Conservation (phyloP, 2,797 vertebrate species). For the Hyperoplus immaculatus region DNA sequence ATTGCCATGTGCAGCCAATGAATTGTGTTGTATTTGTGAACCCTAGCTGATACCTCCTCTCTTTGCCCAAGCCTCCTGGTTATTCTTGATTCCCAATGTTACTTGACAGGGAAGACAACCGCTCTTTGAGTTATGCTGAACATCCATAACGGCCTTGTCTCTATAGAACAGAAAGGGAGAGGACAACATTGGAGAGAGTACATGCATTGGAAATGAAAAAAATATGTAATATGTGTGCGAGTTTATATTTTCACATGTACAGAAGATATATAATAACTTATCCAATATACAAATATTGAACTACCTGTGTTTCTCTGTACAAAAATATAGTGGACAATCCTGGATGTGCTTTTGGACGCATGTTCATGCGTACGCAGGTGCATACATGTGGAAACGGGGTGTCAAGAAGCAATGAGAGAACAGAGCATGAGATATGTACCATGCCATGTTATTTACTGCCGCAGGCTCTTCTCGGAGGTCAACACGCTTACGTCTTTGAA, state of each 20-base stretch:
- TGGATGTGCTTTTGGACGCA: background rate
- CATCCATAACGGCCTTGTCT: conserved; percentile 16
- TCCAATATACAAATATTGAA: background rate
- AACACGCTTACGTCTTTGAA: conserved; percentile 67
- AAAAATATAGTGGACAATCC: background rate
- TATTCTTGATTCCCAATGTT: background rate
- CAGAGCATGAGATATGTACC: conserved; percentile 15
- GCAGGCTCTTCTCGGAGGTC: conserved; percentile 70
- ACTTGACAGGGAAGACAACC: conserved; percentile 3
- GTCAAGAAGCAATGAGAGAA: conserved; percentile 8
- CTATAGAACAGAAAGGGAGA: conserved; percentile 12
- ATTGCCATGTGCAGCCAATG: background rate
- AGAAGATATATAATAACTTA: background rate
- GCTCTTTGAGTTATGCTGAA: conserved; percentile 25
- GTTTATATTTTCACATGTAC: background rate
- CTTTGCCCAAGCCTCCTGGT: background rate
- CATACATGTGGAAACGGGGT: background rate
- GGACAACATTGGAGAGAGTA: background rate
- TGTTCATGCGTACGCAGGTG: too few relatives aligned
- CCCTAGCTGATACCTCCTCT: background rate
- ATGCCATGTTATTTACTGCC: conserved; percentile 60
- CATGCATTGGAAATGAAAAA: background rate
- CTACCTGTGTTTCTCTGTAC: background rate
- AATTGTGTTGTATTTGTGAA: background rate
- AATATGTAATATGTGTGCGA: background rate